Base-by-base conservation (phyloP, 2,888 invertebrate genomes). In the Desoria tigrina region DNA sequence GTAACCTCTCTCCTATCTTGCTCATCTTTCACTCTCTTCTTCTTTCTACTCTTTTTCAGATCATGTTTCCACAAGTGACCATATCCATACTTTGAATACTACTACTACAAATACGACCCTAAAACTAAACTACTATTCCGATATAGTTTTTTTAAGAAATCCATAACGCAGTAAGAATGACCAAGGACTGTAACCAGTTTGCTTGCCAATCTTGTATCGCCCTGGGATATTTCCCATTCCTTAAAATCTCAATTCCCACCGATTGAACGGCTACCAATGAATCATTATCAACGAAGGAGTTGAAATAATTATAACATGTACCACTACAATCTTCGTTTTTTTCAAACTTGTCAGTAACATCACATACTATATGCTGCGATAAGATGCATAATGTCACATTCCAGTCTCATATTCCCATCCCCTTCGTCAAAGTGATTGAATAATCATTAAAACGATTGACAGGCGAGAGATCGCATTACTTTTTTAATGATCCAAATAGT, bases 121-220 rank as follows among this genome's bases (percentile, higher is more conserved):
- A n/a, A n/a, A n/a, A n/a, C n/a, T n/a, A n/a, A n/a, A n/a, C n/a
- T n/a, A n/a, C n/a, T n/a, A n/a, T n/a, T n/a, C n/a, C n/a, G n/a
- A n/a, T n/a, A n/a, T n/a, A n/a, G n/a, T n/a, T n/a, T n/a, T n/a
- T n/a, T n/a, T n/a, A n/a, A n/a, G n/a, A n/a, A n/a, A n/a, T n/a
- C n/a, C n/a, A n/a, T n/a, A n/a, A n/a, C n/a, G n/a, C n/a, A n/a
- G n/a, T n/a, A n/a, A n/a, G n/a, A n/a, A n/a, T n/a, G n/a, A n/a
- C n/a, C n/a, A n/a, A n/a, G n/a, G n/a, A n/a, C n/a, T n/a, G n/a
- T 24, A 53, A 53, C 53, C 53, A 24, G 53, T 53, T 53, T 53
- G 14, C 7, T 24, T 53, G 21, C 18, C 39, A 39, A 39, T 39
- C 39, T 39, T 53, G 24, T 24, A 53, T 53, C 53, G 53, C 53